Evolutionary conservation across 1,140 invertebrate genomes (phyloP).

Genomic region (Gryllus bimaculatus): DNA sequence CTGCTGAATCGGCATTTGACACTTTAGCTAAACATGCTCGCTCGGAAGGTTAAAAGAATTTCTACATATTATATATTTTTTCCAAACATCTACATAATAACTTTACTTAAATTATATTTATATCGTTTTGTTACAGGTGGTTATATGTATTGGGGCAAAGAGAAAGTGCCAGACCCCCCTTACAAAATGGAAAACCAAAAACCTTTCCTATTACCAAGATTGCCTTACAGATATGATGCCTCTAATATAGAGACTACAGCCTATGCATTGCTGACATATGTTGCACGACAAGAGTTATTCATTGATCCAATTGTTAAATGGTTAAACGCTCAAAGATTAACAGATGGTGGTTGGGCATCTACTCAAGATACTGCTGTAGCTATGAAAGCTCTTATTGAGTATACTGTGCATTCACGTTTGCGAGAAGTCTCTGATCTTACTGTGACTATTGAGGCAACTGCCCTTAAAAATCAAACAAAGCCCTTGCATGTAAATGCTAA

Average conservation of each 20-base stretch:
- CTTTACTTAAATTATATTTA: no score
- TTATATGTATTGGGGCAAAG: slow-evolving; percentile 77
- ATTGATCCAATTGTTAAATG: slow-evolving; percentile 82
- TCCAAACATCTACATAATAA: no score
- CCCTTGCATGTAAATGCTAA: slow-evolving; percentile 60
- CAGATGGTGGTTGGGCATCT: slow-evolving; percentile 90
- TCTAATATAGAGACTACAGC: slow-evolving; percentile 88
- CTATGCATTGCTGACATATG: slow-evolving; percentile 83
- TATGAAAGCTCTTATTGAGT: slow-evolving; percentile 81
- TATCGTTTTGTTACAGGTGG: slow-evolving; percentile 40
- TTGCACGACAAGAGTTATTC: slow-evolving; percentile 67
- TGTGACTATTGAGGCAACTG: slow-evolving; percentile 74
- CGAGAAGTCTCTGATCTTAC: slow-evolving; percentile 78
- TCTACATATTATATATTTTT: background rate
- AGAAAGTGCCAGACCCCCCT: slow-evolving; percentile 62
- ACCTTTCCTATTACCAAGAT: slow-evolving; percentile 75
- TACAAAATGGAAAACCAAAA: slow-evolving; percentile 83
- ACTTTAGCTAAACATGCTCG: slow-evolving; percentile 54
- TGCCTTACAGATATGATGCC: slow-evolving; percentile 80
- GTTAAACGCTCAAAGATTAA: slow-evolving; percentile 82
- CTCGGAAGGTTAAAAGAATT: slow-evolving; percentile 43
- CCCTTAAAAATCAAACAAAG: slow-evolving; percentile 55
- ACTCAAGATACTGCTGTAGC: slow-evolving; percentile 88
- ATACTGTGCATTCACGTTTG: slow-evolving; percentile 72
- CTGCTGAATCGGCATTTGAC: slow-evolving; percentile 71